Percentiles rank a stretch among this genome's conserved stretches.
Conservation (phyloP, 1,140 invertebrate genomes). For the Mercenaria mercenaria region DNA sequence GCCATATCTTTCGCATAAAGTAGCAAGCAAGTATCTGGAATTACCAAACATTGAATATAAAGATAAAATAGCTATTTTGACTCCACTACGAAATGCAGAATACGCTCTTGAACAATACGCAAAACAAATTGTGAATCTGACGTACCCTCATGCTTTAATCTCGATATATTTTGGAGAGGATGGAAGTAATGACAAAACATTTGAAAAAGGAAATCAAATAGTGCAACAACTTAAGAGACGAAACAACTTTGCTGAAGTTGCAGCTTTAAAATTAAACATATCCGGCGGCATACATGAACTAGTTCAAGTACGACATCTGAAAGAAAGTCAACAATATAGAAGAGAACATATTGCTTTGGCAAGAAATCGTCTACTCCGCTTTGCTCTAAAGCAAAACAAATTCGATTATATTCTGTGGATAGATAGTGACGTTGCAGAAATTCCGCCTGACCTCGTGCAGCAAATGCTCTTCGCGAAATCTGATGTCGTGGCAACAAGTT, state of each 20-base stretch:
- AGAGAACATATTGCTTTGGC: slow-evolving; percentile 79
- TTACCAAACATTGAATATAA: slow-evolving; percentile 59
- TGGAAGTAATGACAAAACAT: slow-evolving; percentile 77
- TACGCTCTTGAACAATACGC: slow-evolving; percentile 68
- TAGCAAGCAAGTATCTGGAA: slow-evolving; percentile 60
- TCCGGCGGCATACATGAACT: slow-evolving; percentile 64
- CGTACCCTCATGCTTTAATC: slow-evolving; percentile 78
- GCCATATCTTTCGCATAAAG: slow-evolving; percentile 43
- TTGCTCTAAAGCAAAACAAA: slow-evolving; percentile 45
- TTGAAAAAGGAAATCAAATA: slow-evolving; percentile 62
- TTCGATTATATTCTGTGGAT: slow-evolving; percentile 82
- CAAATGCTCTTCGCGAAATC: slow-evolving; percentile 77
- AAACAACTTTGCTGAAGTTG: slow-evolving; percentile 63
- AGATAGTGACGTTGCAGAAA: slow-evolving; percentile 78
- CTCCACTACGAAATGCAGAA: slow-evolving; percentile 80
- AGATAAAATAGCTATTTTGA: slow-evolving; percentile 77
- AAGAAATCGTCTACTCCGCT: slow-evolving; percentile 76
- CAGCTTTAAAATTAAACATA: slow-evolving; percentile 74
- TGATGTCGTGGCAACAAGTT: slow-evolving; percentile 77
- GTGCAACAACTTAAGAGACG: slow-evolving; percentile 66
- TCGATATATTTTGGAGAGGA: slow-evolving; percentile 82
- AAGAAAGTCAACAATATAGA: slow-evolving; percentile 67
- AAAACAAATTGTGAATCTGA: slow-evolving; percentile 71
- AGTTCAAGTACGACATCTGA: slow-evolving; percentile 61
- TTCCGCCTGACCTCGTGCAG: slow-evolving; percentile 79